Evolutionary conservation across 2,797 vertebrate species (phyloP).

Genomic region (Parotocinclus haroldoi): DNA sequence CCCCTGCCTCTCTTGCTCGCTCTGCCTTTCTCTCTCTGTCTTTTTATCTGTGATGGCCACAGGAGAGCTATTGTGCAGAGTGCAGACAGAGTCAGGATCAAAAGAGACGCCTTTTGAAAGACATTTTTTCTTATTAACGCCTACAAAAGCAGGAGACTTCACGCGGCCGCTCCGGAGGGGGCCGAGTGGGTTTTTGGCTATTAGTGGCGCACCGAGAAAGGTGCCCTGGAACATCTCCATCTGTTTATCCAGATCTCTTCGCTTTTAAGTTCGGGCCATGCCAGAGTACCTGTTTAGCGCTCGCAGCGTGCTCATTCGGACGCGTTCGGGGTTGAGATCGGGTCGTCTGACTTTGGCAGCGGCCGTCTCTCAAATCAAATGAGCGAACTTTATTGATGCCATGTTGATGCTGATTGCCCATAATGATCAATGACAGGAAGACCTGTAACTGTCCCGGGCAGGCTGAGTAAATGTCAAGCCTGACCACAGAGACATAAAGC

Average conservation of each 20-base stretch:
- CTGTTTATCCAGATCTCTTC: conserved; percentile 56
- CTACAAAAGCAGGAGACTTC: conserved; percentile 56
- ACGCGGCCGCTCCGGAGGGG: conserved; percentile 49
- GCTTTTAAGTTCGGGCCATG: conserved; percentile 8
- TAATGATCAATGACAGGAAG: too few relatives aligned
- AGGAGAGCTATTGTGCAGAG: conserved; percentile 66
- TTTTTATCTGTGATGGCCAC: conserved; percentile 57
- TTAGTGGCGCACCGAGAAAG: conserved; percentile 40
- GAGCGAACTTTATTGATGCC: too few relatives aligned
- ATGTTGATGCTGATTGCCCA: too few relatives aligned
- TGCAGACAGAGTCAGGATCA: conserved; percentile 59
- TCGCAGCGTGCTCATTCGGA: too few relatives aligned
- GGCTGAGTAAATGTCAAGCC: too few relatives aligned
- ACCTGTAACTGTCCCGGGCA: too few relatives aligned
- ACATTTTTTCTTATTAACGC: conserved; percentile 69
- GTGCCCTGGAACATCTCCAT: conserved; percentile 38
- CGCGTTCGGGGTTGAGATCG: too few relatives aligned
- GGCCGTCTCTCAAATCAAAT: too few relatives aligned
- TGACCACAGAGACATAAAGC: too few relatives aligned
- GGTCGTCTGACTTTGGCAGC: too few relatives aligned
- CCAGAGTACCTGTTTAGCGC: too few relatives aligned
- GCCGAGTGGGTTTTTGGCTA: conserved; percentile 55
- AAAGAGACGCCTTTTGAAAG: conserved; percentile 59
- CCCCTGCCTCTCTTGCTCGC: conserved; percentile 4
- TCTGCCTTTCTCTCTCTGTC: conserved; percentile 22